phyloP scores from a whole-genome alignment of 2,888 invertebrate species.

The Caenorhabditis zanzibari region DNA sequence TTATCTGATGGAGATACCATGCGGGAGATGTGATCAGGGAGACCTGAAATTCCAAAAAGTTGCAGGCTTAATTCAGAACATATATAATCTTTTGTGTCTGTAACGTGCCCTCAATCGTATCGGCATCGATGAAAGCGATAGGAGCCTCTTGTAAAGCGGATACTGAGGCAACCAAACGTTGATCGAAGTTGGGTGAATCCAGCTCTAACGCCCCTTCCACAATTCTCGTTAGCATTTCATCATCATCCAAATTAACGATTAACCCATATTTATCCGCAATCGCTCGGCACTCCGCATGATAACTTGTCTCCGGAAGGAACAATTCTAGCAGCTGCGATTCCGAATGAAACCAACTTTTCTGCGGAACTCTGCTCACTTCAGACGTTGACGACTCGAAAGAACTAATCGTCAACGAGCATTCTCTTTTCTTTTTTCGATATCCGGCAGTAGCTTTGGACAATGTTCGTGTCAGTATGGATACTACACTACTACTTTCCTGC shows the following conservation, averaged over 20 bases:
- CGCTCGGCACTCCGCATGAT: conserved; percentile 48
- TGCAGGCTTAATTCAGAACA: neutral
- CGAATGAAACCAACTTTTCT: conserved; percentile 48
- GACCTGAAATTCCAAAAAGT: conserved; percentile 41
- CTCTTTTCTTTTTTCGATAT: conserved; percentile 34
- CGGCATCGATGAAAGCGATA: conserved; percentile 64
- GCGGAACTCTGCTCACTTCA: conserved; percentile 11
- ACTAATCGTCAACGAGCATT: conserved; percentile 39
- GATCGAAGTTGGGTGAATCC: conserved; percentile 27
- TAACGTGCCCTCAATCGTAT: conserved; percentile 33
- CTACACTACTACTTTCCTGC: conserved; percentile 26
- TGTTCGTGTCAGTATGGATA: conserved; percentile 55
- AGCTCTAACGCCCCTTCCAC: conserved; percentile 55
- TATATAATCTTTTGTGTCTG: neutral
- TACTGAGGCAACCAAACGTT: conserved; percentile 11
- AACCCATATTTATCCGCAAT: conserved; percentile 63
- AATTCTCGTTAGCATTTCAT: conserved; percentile 54
- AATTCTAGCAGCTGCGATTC: conserved; percentile 52
- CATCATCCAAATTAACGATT: conserved; percentile 53
- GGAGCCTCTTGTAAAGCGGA: conserved; percentile 19
- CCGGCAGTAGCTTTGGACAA: conserved; percentile 52
- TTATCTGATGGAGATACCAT: conserved; percentile 54
- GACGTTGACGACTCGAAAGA: conserved; percentile 13
- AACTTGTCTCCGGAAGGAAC: conserved; percentile 43
- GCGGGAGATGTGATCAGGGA: conserved; percentile 66